Base-by-base conservation (phyloP, 2,888 invertebrate species). In the Leptopilina drosophilae region DNA sequence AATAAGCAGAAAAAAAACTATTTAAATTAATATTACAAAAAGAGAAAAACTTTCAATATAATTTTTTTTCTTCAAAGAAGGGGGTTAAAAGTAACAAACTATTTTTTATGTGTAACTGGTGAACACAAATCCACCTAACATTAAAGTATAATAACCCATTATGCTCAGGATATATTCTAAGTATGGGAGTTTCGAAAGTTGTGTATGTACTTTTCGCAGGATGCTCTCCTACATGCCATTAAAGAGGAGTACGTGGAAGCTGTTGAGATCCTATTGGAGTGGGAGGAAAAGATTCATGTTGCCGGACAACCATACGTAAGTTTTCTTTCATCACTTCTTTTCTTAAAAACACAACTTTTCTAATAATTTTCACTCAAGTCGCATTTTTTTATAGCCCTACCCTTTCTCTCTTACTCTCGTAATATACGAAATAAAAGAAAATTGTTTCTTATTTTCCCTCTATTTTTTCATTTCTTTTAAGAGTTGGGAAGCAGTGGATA, bases 161-260 rank as follows among this genome's bases (percentile, higher is more conserved):
- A 9, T 76, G 62, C 76, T 26, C 15, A 20, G 64, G 65, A 73
- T 76, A 56, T 20, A 20, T 67, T 15, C 46, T 46, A 46, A 67
- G 81, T 78, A 59, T 53, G 42, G 42, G 7, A 78, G 69, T 78
- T 75, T 62, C 77, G 64, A 66, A 78, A 66, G 77, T 77, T 65
- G 80, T 80, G 76, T 79, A 11, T 49, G 62, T 78, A 64, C 78
- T 84, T 77, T 80, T 86, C 82, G 64, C 81, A 97, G 94, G 98
- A 98, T 93, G 95, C 97, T 20, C 93, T 99, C 66, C 93, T 99
- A 53, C 98, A 99, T 91, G 99, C 99, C 77, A 99, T 99, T 89
- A 98, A 97, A 90, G 99, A 99, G 92, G 98, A 99, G 90, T 99
- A 98, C 90, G 98, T 99, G 78, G 99, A 99, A 92, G 99, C 98